Conservation (phyloP, 2,113 vertebrate genomes). For the Ptilorrhoa leucosticta region DNA sequence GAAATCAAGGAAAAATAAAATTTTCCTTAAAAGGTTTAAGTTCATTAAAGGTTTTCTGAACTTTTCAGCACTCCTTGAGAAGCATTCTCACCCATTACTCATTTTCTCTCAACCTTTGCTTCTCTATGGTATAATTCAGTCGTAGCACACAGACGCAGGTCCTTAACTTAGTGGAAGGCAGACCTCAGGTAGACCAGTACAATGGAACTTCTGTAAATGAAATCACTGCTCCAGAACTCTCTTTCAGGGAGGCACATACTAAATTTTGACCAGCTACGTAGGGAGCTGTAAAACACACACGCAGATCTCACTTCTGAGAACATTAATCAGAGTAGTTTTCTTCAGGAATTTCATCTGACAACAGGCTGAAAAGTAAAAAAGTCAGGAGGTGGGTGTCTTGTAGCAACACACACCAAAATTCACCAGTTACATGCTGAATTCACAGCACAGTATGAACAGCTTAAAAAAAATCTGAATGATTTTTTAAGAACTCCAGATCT, state of each 20-base stretch:
- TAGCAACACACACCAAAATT: not conserved
- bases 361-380: not conserved
- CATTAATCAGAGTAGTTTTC: fast-evolving
- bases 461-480: fast-evolving
- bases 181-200: not conserved
- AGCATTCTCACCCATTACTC: not conserved
- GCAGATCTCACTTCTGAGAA: not conserved
- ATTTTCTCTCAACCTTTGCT: not conserved
- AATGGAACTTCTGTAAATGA: not conserved
- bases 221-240: not conserved
- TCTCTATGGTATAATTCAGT: not conserved
- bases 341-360: not conserved
- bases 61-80: not conserved
- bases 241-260: not conserved
- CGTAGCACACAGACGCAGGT: not conserved
- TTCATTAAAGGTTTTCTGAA: not conserved
- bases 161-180: not conserved
- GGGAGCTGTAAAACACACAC: not conserved
- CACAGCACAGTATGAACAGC: not conserved
- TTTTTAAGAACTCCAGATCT: not conserved
- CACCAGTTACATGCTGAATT: not conserved
- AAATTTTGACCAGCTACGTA: not conserved
- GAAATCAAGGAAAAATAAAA: not conserved
- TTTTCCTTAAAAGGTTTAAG: not conserved
- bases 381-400: not conserved